A percentile compares a stretch with the other conserved stretches of the same genome.
Evolutionary conservation across 2,888 invertebrate genomes (phyloP).

Genomic region (Lasiommata megera): DNA sequence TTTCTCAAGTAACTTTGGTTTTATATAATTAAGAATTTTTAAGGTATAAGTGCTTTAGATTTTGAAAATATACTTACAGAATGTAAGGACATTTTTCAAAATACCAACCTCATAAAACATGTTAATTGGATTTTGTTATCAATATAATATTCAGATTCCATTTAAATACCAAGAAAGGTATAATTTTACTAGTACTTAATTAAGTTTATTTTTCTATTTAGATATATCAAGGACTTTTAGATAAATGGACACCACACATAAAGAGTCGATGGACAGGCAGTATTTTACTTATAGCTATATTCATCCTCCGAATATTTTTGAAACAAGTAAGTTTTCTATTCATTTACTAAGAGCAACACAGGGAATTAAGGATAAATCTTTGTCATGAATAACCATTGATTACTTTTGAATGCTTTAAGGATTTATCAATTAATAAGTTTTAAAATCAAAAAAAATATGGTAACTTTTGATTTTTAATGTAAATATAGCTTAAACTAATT

Average conservation of each 20-base stretch:
- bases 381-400: no score
- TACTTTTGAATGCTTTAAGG: no score
- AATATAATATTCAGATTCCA: no score
- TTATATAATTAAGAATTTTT: no score
- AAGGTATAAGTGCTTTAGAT: neutral
- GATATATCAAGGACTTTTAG: slow-evolving; percentile 91
- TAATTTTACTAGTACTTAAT: neutral
- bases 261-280: slow-evolving; percentile 91
- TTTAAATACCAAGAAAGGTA: no score
- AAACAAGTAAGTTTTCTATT: slow-evolving; percentile 87
- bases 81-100: neutral
- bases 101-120: neutral
- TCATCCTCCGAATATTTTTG: slow-evolving; percentile 90
- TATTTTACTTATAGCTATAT: slow-evolving; percentile 84
- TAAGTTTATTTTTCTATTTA: slow-evolving; percentile 13
- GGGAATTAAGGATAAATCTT: no score
- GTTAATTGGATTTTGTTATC: no score
- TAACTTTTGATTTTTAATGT: no score
- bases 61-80: neutral
- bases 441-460: no score
- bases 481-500: no score
- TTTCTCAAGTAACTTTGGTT: slow-evolving; percentile 82
- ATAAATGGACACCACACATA: slow-evolving; percentile 92
- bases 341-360: no score
- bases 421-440: no score